Percentiles rank a stretch among this genome's conserved stretches.
Evolutionary conservation across 2,113 vertebrate genomes (phyloP).

Genomic region (Otus sunia): DNA sequence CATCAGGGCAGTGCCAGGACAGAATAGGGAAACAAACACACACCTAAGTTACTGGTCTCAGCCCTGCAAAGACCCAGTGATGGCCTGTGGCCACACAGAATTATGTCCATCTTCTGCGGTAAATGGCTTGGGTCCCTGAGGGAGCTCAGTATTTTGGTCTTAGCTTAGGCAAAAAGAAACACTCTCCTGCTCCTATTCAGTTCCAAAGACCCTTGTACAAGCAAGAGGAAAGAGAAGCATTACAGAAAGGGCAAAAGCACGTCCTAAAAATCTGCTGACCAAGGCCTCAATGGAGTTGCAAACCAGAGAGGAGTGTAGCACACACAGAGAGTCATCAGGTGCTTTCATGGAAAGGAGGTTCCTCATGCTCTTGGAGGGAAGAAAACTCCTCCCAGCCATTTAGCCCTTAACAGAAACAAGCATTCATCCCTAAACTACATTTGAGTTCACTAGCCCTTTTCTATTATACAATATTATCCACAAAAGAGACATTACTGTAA

Average conservation of each 20-base stretch:
- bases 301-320: not conserved
- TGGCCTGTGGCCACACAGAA: not conserved
- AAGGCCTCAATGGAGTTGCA: not conserved
- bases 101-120: not conserved
- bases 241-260: not conserved
- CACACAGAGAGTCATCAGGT: not conserved
- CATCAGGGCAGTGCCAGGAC: not conserved
- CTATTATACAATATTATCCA: not conserved
- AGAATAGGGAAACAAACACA: not conserved
- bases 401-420: not conserved
- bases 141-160: not conserved
- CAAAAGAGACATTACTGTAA: not conserved
- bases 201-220: not conserved
- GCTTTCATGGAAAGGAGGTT: not conserved
- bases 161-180: not conserved
- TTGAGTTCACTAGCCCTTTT: not conserved
- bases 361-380: not conserved
- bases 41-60: not conserved
- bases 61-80: not conserved
- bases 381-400: constrained; percentile 19
- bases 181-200: not conserved
- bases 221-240: not conserved
- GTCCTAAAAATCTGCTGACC: not conserved
- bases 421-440: not conserved
- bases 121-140: not conserved